A percentile compares a stretch with the other conserved stretches of the same genome.
These are phyloP conservation scores for Contarinia nasturtii DNA, from an alignment of 1,140 invertebrate species.

Conservation along the genomic window DNA sequence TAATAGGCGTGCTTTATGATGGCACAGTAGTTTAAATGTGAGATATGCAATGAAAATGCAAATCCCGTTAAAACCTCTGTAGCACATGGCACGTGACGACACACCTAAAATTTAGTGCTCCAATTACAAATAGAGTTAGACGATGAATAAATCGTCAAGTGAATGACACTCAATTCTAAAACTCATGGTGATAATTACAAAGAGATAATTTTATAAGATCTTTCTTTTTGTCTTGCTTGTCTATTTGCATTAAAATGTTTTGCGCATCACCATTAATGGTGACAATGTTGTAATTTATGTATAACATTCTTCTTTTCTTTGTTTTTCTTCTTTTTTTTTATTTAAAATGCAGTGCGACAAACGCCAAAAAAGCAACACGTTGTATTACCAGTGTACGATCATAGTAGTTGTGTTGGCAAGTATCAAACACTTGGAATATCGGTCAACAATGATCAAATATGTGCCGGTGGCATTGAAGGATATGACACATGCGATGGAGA, in stretches of 20 bases:
- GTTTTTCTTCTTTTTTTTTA: neutral
- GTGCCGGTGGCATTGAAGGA: slow-evolving; percentile 39
- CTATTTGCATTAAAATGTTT: neutral
- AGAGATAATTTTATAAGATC: slow-evolving; percentile 3
- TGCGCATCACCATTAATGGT: too few species aligned
- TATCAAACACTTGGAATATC: slow-evolving; percentile 21
- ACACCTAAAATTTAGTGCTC: too few species aligned
- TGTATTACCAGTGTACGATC: slow-evolving; percentile 27
- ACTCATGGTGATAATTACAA: slow-evolving; percentile 27
- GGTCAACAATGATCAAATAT: slow-evolving; percentile 28
- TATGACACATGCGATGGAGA: slow-evolving; percentile 54
- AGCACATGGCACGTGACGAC: slow-evolving; percentile 11
- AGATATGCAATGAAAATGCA: slow-evolving; percentile 8
- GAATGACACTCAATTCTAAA: slow-evolving; percentile 11
- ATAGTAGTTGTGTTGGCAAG: slow-evolving; percentile 23
- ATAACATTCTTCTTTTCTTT: neutral
- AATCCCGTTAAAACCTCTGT: slow-evolving; percentile 9
- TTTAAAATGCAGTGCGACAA: slow-evolving; percentile 9
- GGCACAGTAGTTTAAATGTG: slow-evolving; percentile 33
- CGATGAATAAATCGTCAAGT: slow-evolving; percentile 13
- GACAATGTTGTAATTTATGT: too few species aligned
- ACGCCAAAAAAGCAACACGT: slow-evolving; percentile 38
- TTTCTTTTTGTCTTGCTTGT: neutral
- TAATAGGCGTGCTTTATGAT: too few species aligned
- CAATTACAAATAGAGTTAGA: slow-evolving; percentile 6